phyloP scores from a whole-genome alignment of 2,113 vertebrate genomes.

The Peromyscus maniculatus region DNA sequence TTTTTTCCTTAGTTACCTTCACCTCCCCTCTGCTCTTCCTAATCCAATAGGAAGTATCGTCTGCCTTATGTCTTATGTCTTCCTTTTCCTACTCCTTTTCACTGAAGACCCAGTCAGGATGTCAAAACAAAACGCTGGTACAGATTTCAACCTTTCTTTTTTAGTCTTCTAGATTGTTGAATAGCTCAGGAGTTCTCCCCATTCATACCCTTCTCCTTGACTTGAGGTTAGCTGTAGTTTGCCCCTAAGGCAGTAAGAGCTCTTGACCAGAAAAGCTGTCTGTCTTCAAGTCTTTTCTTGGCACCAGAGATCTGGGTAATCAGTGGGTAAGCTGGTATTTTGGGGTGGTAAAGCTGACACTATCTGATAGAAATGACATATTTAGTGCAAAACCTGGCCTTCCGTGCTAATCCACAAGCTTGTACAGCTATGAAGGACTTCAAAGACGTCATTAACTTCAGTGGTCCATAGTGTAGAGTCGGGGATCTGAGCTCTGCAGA shows the following conservation, averaged over 20 bases:
- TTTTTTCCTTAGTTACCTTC: not conserved
- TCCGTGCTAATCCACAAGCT: not conserved
- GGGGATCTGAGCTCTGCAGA: not conserved
- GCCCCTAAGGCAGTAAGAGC: not conserved
- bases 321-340: not conserved
- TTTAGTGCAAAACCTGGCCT: not conserved
- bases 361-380: not conserved
- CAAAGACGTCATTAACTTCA: not conserved
- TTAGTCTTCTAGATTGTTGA: constrained; percentile 38
- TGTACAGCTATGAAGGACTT: not conserved
- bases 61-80: not conserved
- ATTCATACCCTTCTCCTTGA: constrained; percentile 35
- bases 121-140: constrained; percentile 33
- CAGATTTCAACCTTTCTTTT: constrained; percentile 17
- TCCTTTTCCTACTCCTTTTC: not conserved
- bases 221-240: constrained; percentile 8
- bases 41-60: not conserved
- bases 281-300: not conserved
- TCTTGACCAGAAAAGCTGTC: not conserved
- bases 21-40: not conserved
- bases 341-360: not conserved
- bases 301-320: not conserved
- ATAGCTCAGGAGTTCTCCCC: constrained; percentile 34
- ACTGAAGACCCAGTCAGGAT: not conserved
- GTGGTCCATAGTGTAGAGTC: not conserved